phyloP scores from a whole-genome alignment of 2,113 vertebrate genomes.

The Tetrao urogallus region DNA sequence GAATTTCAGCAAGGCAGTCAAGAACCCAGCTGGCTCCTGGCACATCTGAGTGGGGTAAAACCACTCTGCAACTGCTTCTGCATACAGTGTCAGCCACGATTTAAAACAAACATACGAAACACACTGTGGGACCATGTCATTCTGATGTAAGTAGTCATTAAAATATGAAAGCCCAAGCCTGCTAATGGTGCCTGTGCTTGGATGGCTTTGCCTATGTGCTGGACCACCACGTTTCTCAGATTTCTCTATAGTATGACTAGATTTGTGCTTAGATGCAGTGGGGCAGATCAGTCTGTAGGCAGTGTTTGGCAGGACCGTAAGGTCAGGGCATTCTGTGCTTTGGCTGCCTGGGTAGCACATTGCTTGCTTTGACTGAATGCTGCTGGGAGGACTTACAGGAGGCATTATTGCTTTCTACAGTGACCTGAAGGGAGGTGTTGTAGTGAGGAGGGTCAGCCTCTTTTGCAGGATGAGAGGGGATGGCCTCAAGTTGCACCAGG shows the following conservation, averaged over 20 bases:
- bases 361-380: background rate
- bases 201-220: rapidly evolving
- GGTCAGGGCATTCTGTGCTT: background rate
- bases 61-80: background rate
- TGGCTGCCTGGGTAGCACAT: background rate
- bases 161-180: rapidly evolving
- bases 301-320: background rate
- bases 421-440: too few relatives aligned
- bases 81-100: rapidly evolving
- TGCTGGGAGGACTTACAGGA: too few relatives aligned
- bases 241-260: background rate
- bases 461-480: too few relatives aligned
- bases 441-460: too few relatives aligned
- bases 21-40: background rate
- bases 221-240: background rate
- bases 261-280: background rate
- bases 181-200: background rate
- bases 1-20: background rate
- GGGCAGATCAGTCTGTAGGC: background rate
- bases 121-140: background rate
- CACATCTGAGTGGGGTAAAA: rapidly evolving
- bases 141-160: background rate
- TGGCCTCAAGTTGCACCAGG: too few relatives aligned
- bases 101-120: background rate
- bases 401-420: too few relatives aligned